Conservation (phyloP, 1,140 invertebrate genomes). For the Ceratitis capitata region DNA sequence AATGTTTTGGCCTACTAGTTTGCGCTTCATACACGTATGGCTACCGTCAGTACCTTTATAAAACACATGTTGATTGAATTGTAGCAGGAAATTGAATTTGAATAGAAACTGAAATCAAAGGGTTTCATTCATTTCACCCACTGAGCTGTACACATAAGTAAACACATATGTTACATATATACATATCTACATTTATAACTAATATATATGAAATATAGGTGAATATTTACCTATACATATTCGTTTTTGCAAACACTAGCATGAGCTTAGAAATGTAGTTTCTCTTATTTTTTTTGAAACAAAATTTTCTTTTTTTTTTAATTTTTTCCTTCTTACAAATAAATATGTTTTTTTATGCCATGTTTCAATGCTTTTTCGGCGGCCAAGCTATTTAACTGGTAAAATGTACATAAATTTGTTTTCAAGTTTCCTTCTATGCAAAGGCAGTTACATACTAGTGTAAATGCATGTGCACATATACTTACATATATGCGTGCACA, state of each 20-base stretch:
- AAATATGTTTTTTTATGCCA: background rate
- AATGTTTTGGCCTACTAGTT: too few species aligned
- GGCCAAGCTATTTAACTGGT: background rate
- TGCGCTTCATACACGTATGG: too few species aligned
- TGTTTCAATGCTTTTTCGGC: background rate
- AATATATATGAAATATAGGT: too few species aligned
- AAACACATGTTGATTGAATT: slow-evolving; percentile 7
- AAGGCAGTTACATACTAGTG: background rate
- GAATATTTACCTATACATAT: background rate
- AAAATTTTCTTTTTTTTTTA: background rate
- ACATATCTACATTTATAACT: background rate
- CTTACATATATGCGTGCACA: background rate
- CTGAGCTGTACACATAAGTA: background rate
- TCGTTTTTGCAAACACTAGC: too few species aligned
- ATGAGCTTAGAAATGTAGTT: background rate
- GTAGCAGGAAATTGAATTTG: slow-evolving; percentile 17
- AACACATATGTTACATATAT: too few species aligned
- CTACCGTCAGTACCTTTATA: background rate
- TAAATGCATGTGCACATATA: background rate
- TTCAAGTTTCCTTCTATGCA: background rate
- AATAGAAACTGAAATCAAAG: slow-evolving; percentile 6
- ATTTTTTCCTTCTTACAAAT: background rate
- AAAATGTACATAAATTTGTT: background rate
- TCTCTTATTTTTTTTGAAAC: background rate
- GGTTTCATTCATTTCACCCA: background rate